Conservation (phyloP, 2,888 invertebrate species). For the Caenorhabditis japonica region DNA sequence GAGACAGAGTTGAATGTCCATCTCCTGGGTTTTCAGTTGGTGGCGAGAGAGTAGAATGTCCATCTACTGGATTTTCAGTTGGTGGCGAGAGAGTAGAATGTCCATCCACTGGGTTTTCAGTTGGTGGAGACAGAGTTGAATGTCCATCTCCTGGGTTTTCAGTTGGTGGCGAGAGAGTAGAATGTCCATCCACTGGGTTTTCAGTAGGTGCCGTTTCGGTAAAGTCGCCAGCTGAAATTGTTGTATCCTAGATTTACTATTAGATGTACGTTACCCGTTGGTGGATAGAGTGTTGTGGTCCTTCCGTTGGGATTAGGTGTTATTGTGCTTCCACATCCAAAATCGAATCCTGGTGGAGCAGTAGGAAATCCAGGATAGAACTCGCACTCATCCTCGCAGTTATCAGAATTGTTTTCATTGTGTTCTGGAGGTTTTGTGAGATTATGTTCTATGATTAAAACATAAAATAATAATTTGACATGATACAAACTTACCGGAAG, state of each 20-base stretch:
- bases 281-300: slow-evolving; percentile 5
- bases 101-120: background rate
- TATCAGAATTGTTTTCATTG: slow-evolving; percentile 5
- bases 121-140: background rate
- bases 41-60: background rate
- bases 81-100: background rate
- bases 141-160: slow-evolving; percentile 1
- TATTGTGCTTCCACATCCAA: slow-evolving; percentile 2
- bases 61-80: background rate
- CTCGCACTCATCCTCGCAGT: slow-evolving; percentile 18
- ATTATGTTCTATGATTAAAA: background rate
- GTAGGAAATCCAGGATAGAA: slow-evolving; percentile 28
- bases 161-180: background rate
- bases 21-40: background rate
- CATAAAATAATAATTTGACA: background rate
- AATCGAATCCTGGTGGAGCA: slow-evolving; percentile 10
- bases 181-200: too few species aligned
- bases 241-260: background rate
- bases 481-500: background rate
- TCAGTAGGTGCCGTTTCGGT: too few species aligned
- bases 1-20: background rate
- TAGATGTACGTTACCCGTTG: slow-evolving; percentile 9
- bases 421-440: background rate
- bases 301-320: background rate
- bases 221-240: too few species aligned